Conservation (phyloP, 2,113 vertebrate genomes). For the Dinomys branickii region DNA sequence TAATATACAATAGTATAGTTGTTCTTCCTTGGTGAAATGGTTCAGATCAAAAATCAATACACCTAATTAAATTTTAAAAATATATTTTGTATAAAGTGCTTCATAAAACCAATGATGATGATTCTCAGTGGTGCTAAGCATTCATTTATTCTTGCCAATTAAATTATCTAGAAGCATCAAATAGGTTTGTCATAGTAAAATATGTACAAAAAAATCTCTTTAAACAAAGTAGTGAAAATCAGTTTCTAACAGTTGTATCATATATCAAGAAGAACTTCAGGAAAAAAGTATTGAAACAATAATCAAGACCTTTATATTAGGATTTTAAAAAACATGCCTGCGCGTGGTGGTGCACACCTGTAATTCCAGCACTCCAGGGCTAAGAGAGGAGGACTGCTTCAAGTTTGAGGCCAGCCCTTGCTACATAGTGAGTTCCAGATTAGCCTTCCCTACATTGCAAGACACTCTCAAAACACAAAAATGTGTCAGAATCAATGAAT, state of each 20-base stretch:
- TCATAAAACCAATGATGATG: background rate
- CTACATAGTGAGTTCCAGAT: background rate
- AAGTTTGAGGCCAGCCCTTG: background rate
- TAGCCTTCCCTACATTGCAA: background rate
- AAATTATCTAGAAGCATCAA: conserved; percentile 36
- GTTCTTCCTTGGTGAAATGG: background rate
- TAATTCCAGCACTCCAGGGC: background rate
- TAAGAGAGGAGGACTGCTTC: background rate
- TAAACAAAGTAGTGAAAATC: conserved; percentile 42
- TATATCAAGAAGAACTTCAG: background rate
- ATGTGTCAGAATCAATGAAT: conserved; percentile 50
- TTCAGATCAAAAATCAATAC: background rate
- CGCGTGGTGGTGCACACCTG: background rate
- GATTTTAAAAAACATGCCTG: background rate
- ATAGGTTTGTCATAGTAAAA: background rate
- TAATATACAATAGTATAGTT: background rate
- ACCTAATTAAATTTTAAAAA: background rate
- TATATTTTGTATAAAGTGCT: background rate
- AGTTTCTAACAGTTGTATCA: background rate
- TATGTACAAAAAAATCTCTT: background rate
- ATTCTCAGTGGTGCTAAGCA: background rate
- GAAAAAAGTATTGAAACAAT: background rate
- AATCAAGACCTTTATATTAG: background rate
- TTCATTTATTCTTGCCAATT: background rate
- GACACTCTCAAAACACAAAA: background rate